phyloP scores from a whole-genome alignment of 2,113 vertebrate genomes.

The Apodemus speciosus region DNA sequence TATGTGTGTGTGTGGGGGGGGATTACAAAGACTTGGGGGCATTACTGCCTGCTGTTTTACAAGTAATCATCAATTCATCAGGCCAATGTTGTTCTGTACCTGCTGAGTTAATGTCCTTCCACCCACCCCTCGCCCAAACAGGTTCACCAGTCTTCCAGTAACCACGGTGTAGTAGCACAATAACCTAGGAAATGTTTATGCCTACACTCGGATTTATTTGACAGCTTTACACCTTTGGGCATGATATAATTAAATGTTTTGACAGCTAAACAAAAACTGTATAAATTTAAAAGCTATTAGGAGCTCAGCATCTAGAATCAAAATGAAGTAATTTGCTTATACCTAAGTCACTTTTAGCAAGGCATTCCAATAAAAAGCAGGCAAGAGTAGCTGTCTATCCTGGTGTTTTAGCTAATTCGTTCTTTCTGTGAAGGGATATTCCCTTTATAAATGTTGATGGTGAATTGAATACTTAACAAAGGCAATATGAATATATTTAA shows the following conservation, averaged over 20 bases:
- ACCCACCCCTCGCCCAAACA: constrained; percentile 66
- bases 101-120: constrained; percentile 84
- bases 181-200: constrained; percentile 88
- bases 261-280: constrained; percentile 91
- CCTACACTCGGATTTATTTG: constrained; percentile 90
- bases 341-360: constrained; percentile 73
- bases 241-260: constrained; percentile 92
- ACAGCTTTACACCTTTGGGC: constrained; percentile 92
- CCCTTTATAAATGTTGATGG: constrained; percentile 41
- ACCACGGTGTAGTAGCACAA: constrained; percentile 85
- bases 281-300: constrained; percentile 89
- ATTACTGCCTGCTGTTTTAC: constrained; percentile 88
- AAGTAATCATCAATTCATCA: constrained; percentile 85
- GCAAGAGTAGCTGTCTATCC: constrained; percentile 58
- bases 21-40: constrained; percentile 78
- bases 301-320: constrained; percentile 84
- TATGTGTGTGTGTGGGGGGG: neutral
- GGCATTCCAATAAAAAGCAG: constrained; percentile 70
- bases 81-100: constrained; percentile 83
- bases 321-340: constrained; percentile 79
- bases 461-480: constrained; percentile 36
- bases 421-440: constrained; percentile 60
- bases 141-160: constrained; percentile 80
- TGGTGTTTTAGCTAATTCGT: constrained; percentile 48
- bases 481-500: constrained; percentile 23